phyloP scores from a whole-genome alignment of 2,888 invertebrate genomes.

The Chrysomela aeneicollis region DNA sequence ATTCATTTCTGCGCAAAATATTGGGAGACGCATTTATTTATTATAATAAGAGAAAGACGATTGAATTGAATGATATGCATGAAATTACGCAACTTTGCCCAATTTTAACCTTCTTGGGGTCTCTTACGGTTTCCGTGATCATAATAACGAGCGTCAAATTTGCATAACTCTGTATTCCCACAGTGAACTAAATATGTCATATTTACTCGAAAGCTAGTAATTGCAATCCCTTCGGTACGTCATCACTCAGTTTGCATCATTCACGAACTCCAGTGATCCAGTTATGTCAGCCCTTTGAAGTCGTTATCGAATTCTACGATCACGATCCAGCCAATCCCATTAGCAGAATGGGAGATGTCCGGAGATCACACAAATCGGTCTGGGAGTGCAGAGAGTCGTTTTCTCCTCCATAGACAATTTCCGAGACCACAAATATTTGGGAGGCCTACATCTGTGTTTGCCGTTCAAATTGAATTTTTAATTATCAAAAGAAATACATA shows the following conservation, averaged over 20 bases:
- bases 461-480: conserved; percentile 36
- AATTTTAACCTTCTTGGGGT: too few relatives aligned
- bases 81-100: too few relatives aligned
- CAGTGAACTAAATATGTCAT: not conserved
- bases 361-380: conserved; percentile 13
- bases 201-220: not conserved
- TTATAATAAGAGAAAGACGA: too few relatives aligned
- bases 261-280: conserved; percentile 8
- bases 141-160: too few relatives aligned
- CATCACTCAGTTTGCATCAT: conserved; percentile 10
- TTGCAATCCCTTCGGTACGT: not conserved
- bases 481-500: conserved; percentile 32
- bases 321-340: conserved; percentile 13
- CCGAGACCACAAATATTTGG: conserved; percentile 26
- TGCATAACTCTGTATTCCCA: too few relatives aligned
- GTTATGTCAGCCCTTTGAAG: conserved; percentile 11
- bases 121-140: too few relatives aligned
- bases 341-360: conserved; percentile 21
- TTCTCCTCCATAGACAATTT: not conserved
- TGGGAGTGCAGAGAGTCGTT: not conserved
- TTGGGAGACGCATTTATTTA: too few relatives aligned
- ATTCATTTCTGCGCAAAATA: too few relatives aligned
- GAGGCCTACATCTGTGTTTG: conserved; percentile 32
- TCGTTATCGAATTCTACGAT: not conserved
- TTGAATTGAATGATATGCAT: too few relatives aligned